Conservation (phyloP, 2,888 invertebrate species). For the Malthinus seriepunctatus region DNA sequence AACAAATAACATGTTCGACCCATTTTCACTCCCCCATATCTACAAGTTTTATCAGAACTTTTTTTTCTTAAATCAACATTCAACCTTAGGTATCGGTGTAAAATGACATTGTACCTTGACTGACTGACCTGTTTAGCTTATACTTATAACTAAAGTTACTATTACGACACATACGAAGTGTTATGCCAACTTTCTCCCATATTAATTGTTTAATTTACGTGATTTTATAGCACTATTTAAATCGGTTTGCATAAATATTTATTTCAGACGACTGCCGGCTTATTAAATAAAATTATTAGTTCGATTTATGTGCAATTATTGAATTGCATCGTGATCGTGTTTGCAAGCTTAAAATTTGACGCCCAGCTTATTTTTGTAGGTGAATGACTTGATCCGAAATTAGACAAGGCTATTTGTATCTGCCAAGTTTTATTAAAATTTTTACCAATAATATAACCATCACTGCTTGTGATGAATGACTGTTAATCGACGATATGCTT, state of each 20-base stretch:
- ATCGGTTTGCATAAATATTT: not conserved
- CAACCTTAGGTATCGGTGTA: not conserved
- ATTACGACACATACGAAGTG: conserved; percentile 16
- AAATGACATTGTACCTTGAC: conserved; percentile 41
- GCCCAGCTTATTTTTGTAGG: not conserved
- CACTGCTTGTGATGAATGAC: no score
- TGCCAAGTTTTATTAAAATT: not conserved
- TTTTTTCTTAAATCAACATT: no score
- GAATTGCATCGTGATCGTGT: not conserved
- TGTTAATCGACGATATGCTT: no score
- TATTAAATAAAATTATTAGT: not conserved
- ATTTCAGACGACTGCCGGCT: not conserved
- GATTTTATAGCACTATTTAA: not conserved
- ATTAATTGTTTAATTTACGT: conserved; percentile 8
- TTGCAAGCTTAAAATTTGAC: not conserved
- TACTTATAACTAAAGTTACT: conserved; percentile 5
- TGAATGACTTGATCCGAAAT: conserved; percentile 3
- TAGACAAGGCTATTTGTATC: not conserved
- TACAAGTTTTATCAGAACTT: no score
- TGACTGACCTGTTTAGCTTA: conserved; percentile 38
- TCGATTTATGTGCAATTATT: no score
- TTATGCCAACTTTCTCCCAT: conserved; percentile 19
- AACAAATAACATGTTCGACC: no score
- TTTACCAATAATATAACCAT: no score
- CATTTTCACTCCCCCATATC: no score